These are phyloP conservation scores for Petroica traversi DNA, from an alignment of 2,113 vertebrate genomes.

Conservation along the genomic window DNA sequence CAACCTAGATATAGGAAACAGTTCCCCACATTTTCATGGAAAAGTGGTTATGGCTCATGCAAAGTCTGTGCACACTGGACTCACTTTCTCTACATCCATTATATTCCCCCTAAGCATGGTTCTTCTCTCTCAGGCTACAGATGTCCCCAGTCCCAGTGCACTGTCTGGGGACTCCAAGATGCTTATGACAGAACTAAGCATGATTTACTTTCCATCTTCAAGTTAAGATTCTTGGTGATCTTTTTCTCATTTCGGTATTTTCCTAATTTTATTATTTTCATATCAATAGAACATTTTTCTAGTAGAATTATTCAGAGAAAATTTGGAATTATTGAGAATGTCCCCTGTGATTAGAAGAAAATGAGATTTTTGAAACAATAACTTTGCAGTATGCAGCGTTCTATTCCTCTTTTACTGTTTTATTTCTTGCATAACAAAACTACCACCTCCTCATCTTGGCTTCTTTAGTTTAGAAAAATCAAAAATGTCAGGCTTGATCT, in stretches of 20 bases:
- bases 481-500: not conserved
- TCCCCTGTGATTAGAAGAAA: not conserved
- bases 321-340: not conserved
- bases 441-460: not conserved
- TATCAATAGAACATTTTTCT: not conserved
- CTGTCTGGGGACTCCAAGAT: not conserved
- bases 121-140: not conserved
- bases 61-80: not conserved
- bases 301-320: not conserved
- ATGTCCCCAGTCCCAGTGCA: not conserved
- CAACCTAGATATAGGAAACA: not conserved
- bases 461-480: not conserved
- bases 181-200: not conserved
- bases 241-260: not conserved
- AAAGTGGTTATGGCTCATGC: not conserved
- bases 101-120: accelerated
- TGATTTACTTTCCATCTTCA: not conserved
- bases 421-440: not conserved
- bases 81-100: not conserved
- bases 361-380: not conserved
- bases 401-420: not conserved
- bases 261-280: not conserved
- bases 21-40: not conserved
- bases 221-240: not conserved
- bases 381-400: not conserved